Conservation (phyloP, 1,140 invertebrate species). For the Onthophagus taurus region DNA sequence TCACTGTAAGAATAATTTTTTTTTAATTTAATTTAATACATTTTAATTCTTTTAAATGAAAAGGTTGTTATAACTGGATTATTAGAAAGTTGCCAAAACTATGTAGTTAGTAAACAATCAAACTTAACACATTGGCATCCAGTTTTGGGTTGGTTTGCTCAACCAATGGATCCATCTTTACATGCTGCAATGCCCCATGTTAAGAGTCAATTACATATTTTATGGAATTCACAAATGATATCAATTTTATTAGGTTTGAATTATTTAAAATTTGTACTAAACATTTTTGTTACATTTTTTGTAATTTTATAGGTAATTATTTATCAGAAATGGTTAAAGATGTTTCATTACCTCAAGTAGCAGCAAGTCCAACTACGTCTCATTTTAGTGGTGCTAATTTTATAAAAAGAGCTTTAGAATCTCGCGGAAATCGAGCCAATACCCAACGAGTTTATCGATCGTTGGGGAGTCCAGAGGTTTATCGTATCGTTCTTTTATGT, state of each 20-base stretch:
- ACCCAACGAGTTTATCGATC: slow-evolving; percentile 55
- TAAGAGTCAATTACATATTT: slow-evolving; percentile 69
- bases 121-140: slow-evolving; percentile 95
- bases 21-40: not conserved
- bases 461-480: slow-evolving; percentile 69
- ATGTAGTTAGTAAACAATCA: slow-evolving; percentile 76
- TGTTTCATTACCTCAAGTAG: slow-evolving; percentile 30
- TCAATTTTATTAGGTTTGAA: slow-evolving; percentile 39
- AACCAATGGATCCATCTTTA: slow-evolving; percentile 70
- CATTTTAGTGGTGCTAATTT: slow-evolving; percentile 40
- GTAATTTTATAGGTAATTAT: slow-evolving; percentile 35
- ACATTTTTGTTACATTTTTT: slow-evolving; percentile 5
- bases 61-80: slow-evolving; percentile 71
- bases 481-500: slow-evolving; percentile 75
- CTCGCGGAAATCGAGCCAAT: slow-evolving; percentile 46
- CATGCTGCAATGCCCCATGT: slow-evolving; percentile 74
- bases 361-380: slow-evolving; percentile 20
- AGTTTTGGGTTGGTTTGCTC: slow-evolving; percentile 93
- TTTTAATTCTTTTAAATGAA: slow-evolving; percentile 3
- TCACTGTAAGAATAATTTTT: slow-evolving; percentile 48
- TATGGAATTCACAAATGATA: slow-evolving; percentile 64
- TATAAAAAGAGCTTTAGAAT: slow-evolving; percentile 43
- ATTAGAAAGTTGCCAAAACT: slow-evolving; percentile 74
- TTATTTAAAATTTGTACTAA: not conserved
- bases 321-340: slow-evolving; percentile 43